Conservation (phyloP, 35 echinoderm and acorn worm genomes). For the Ptychodera flava region DNA sequence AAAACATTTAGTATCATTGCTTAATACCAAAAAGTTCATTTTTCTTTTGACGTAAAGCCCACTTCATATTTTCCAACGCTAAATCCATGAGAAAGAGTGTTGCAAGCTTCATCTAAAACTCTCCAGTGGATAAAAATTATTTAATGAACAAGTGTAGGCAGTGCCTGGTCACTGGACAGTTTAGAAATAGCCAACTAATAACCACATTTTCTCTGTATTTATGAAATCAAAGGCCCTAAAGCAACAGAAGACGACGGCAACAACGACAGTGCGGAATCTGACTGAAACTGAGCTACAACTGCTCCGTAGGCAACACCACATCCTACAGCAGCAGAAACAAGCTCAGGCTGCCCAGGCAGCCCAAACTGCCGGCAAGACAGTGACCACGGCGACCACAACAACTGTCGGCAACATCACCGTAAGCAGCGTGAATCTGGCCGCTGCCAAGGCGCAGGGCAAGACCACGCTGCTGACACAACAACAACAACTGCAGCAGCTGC, state of each 20-base stretch:
- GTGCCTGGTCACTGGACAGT: no score
- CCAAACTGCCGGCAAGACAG: background rate
- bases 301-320: background rate
- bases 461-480: slow-evolving; percentile 69
- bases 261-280: background rate
- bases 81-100: no score
- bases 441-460: slow-evolving; percentile 45
- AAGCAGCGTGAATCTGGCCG: slow-evolving; percentile 30
- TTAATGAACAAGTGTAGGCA: no score
- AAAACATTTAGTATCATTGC: no score
- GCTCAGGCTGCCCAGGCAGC: slow-evolving; percentile 41
- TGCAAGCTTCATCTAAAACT: no score
- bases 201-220: no score
- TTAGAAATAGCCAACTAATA: no score
- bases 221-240: background rate
- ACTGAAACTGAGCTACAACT: background rate
- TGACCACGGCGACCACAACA: background rate
- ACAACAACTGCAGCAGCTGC: slow-evolving; percentile 9
- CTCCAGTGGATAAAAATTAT: no score
- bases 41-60: no score
- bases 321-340: slow-evolving; percentile 16
- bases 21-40: no score
- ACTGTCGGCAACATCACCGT: background rate
- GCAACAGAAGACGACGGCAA: background rate
- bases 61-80: no score